phyloP scores from a whole-genome alignment of 2,113 vertebrate species.

The Podarcis raffonei region DNA sequence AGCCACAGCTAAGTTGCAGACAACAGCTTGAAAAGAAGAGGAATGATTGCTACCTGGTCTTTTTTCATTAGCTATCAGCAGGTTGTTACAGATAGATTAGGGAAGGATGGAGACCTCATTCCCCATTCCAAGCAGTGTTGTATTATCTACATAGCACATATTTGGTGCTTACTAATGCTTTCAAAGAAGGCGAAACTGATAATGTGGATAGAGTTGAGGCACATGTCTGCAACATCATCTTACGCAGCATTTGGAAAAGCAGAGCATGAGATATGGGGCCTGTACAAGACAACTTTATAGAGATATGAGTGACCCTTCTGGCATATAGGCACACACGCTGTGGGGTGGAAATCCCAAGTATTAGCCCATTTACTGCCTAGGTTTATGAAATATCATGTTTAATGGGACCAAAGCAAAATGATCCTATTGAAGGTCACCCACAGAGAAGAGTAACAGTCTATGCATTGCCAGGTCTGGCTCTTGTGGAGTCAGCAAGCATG shows the following conservation, averaged over 20 bases:
- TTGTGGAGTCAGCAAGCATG: no score
- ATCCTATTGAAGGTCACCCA: background rate
- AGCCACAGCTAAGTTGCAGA: constrained; percentile 48
- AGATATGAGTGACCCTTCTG: background rate
- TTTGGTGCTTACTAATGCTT: constrained; percentile 53
- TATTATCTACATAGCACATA: constrained; percentile 32
- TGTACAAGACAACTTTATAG: background rate
- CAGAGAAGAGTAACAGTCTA: no score
- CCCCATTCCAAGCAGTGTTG: constrained; percentile 39
- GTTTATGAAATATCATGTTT: background rate
- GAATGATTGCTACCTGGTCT: constrained; percentile 53
- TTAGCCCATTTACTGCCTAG: no score
- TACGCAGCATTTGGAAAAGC: background rate
- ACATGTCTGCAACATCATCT: background rate
- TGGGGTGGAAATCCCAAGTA: background rate
- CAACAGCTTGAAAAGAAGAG: constrained; percentile 49
- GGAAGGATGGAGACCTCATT: constrained; percentile 59
- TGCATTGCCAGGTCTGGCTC: no score
- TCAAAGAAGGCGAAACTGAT: constrained; percentile 57
- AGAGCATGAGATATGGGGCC: background rate
- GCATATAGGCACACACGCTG: background rate
- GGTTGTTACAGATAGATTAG: constrained; percentile 56
- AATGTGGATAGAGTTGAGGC: background rate
- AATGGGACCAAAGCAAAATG: background rate
- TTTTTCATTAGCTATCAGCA: constrained; percentile 66